Evolutionary conservation across 2,888 invertebrate genomes (phyloP).

Genomic region (Encarsia formosa): DNA sequence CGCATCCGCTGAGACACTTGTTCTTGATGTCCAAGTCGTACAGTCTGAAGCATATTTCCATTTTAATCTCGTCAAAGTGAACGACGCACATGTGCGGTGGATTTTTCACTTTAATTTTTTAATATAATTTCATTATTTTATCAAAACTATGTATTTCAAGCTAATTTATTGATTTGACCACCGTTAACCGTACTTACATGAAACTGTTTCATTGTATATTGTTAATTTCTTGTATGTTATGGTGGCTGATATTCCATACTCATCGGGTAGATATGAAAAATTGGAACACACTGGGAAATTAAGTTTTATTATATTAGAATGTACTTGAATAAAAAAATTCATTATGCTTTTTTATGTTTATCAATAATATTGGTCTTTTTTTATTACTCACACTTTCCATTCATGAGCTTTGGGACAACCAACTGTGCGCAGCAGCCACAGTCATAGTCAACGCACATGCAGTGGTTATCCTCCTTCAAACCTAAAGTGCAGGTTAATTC

Average conservation of each 20-base stretch:
- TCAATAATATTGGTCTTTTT: too few relatives aligned
- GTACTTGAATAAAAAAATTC: neutral
- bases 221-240: constrained; percentile 35
- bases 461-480: neutral
- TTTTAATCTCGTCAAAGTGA: constrained; percentile 33
- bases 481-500: neutral
- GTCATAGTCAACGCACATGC: constrained; percentile 23
- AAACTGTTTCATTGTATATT: constrained; percentile 41
- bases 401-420: neutral
- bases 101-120: constrained; percentile 36
- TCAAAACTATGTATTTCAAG: too few relatives aligned
- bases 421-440: constrained; percentile 29
- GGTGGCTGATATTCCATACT: constrained; percentile 40
- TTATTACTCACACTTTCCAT: constrained; percentile 16
- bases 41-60: constrained; percentile 36
- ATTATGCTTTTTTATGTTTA: too few relatives aligned
- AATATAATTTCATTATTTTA: too few relatives aligned
- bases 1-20: constrained; percentile 36
- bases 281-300: constrained; percentile 41
- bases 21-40: constrained; percentile 35
- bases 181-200: constrained; percentile 35
- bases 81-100: constrained; percentile 43
- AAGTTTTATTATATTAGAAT: neutral
- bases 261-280: constrained; percentile 37
- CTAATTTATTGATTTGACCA: too few relatives aligned